Evolutionary conservation across 2,888 invertebrate genomes (phyloP).

Genomic region (Drosophila austrosaltans): DNA sequence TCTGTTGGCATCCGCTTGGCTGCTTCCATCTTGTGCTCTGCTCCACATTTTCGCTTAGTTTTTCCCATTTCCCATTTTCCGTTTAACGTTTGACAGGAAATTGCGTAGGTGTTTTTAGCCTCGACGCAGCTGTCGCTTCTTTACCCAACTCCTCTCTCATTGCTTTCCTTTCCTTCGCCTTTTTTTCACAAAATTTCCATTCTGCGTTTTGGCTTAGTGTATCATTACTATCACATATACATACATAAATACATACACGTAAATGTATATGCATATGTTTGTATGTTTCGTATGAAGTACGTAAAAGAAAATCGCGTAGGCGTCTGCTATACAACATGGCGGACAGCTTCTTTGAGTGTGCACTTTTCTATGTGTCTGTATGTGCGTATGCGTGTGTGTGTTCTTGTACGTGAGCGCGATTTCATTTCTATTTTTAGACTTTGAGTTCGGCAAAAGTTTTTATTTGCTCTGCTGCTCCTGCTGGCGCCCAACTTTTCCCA

Average conservation of each 20-base stretch:
- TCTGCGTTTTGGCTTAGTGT: constrained; percentile 60
- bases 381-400: constrained; percentile 20
- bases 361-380: constrained; percentile 32
- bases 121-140: constrained; percentile 39
- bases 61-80: constrained; percentile 45
- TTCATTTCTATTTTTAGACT: constrained; percentile 76
- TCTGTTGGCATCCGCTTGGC: constrained; percentile 42
- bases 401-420: constrained; percentile 63
- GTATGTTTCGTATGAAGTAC: constrained; percentile 5
- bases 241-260: constrained; percentile 25
- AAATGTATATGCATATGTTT: not conserved
- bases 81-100: constrained; percentile 71
- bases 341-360: constrained; percentile 66
- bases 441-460: constrained; percentile 46
- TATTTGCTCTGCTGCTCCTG: constrained; percentile 11
- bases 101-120: constrained; percentile 74
- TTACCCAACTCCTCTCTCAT: constrained; percentile 7
- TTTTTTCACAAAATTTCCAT: constrained; percentile 58
- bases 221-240: constrained; percentile 60
- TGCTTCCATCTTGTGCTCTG: constrained; percentile 33
- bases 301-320: constrained; percentile 57
- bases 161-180: constrained; percentile 24
- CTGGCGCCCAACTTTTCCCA: constrained; percentile 4
- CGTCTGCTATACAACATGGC: constrained; percentile 75
- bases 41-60: constrained; percentile 65